These are phyloP conservation scores for Corythaeola cristata DNA, from an alignment of 2,113 vertebrate species.

Conservation along the genomic window DNA sequence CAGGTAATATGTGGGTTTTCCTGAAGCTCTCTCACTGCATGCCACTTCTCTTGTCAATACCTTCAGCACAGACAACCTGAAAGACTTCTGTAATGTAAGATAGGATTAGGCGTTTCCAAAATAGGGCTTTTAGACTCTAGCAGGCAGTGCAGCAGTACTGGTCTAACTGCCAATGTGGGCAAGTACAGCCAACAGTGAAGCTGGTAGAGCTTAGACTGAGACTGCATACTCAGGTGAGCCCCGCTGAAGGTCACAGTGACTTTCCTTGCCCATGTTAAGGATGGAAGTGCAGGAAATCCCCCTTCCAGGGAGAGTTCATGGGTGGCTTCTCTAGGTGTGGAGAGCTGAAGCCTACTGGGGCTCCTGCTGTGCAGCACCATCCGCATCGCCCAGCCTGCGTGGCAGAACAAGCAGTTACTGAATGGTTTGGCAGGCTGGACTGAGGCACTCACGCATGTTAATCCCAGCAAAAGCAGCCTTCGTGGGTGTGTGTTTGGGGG, in stretches of 20 bases:
- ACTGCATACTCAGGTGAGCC: neutral
- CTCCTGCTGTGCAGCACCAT: neutral
- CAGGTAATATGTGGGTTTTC: neutral
- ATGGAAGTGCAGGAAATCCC: neutral
- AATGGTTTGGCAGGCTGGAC: neutral
- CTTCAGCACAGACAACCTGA: neutral
- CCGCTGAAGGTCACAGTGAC: neutral
- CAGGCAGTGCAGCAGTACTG: neutral
- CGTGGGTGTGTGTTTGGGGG: neutral
- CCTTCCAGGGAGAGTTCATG: rapidly evolving
- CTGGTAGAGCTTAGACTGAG: neutral
- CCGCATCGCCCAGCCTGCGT: neutral
- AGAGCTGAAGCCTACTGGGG: neutral
- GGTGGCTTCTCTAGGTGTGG: rapidly evolving
- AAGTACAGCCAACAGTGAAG: neutral
- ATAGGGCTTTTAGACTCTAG: neutral
- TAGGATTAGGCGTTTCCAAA: neutral
- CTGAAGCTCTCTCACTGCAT: rapidly evolving
- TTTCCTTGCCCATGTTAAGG: neutral
- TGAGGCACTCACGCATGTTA: neutral
- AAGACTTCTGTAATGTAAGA: neutral
- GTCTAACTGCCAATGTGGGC: neutral
- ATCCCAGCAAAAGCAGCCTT: neutral
- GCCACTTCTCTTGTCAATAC: neutral
- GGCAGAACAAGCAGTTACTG: neutral